Base-by-base conservation (phyloP, 2,888 invertebrate species). In the Antitype chi region DNA sequence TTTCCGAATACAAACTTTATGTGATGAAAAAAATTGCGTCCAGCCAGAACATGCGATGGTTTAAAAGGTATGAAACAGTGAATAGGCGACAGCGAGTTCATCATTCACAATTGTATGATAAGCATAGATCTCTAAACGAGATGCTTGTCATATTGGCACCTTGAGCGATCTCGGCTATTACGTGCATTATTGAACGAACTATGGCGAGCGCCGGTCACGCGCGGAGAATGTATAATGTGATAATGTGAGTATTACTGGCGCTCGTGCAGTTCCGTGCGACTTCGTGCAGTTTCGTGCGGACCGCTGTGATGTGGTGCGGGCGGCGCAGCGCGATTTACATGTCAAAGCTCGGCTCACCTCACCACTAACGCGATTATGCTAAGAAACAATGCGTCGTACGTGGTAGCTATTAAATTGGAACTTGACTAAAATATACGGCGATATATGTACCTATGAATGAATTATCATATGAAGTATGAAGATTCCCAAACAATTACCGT, bases 291-390 rank as follows among this genome's bases (percentile, higher is more conserved):
- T 53, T 23, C 62, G 63, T 53, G 70, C 55, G 62, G 57, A 8
- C 49, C 47, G 6, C 47, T 67, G 74, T 60, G 70, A 32, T 17
- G 49, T 4, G 59, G 43, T 47, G 74, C 38, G 59, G 28, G 64
- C 49, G 68, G 49, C 8, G 63, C 64, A 53, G 55, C n/a, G 60
- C 66, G 55, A 87, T 83, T 78, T 78, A 74, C 86, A 85, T 87
- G 70, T 83, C 84, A 87, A 87, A 86, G 86, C 78, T 78, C 57
- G 66, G 80, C 70, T 75, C 72, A 72, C 85, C 80, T 71, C 72
- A 73, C 57, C 63, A 23, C 60, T 83, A 86, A 83, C 69, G 70
- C 70, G 69, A 83, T 87, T 86, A 80, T 73, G 76, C 70, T 64
- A 78, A 87, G 76, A 81, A 87, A 85, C 86, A 79, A 79, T 62